Evolutionary conservation across 2,113 vertebrate genomes (phyloP).

Genomic region (Caranx melampygus): DNA sequence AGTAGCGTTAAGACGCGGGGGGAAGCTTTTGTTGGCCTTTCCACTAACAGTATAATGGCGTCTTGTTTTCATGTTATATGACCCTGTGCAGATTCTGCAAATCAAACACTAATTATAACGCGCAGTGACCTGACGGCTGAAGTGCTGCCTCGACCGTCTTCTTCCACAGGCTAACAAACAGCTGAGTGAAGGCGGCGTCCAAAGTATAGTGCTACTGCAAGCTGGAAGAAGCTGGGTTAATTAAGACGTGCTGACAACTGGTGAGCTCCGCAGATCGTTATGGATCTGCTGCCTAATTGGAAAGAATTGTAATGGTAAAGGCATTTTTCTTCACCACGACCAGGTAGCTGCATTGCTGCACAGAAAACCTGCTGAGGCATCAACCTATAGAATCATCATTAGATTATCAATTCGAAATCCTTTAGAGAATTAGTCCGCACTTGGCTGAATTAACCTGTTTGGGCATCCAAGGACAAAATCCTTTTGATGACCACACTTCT

Average conservation of each 20-base stretch:
- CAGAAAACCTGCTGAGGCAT: slow-evolving; percentile 2
- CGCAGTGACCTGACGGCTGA: slow-evolving; percentile 89
- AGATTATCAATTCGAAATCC: slow-evolving; percentile 1
- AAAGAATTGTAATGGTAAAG: slow-evolving; percentile 65
- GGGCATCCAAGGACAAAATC: background rate
- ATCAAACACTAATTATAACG: slow-evolving; percentile 89
- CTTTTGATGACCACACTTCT: background rate
- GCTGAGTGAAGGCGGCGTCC: slow-evolving; percentile 83
- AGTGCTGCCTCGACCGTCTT: slow-evolving; percentile 87
- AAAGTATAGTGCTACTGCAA: slow-evolving; percentile 88
- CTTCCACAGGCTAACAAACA: slow-evolving; percentile 88
- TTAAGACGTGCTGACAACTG: slow-evolving; percentile 86
- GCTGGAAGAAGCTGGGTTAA: slow-evolving; percentile 85
- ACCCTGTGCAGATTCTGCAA: slow-evolving; percentile 84
- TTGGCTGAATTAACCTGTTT: background rate
- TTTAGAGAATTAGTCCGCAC: background rate
- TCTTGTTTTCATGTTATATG: slow-evolving; percentile 72
- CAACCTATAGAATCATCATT: background rate
- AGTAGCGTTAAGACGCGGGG: slow-evolving; percentile 12
- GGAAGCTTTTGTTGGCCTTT: slow-evolving; percentile 28
- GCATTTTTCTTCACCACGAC: slow-evolving; percentile 44
- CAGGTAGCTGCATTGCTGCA: slow-evolving; percentile 10
- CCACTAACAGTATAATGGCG: slow-evolving; percentile 29
- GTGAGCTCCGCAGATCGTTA: slow-evolving; percentile 82
- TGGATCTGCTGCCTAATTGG: slow-evolving; percentile 87